Conservation (phyloP, 1,140 invertebrate genomes). For the Berghia stephanieae region DNA sequence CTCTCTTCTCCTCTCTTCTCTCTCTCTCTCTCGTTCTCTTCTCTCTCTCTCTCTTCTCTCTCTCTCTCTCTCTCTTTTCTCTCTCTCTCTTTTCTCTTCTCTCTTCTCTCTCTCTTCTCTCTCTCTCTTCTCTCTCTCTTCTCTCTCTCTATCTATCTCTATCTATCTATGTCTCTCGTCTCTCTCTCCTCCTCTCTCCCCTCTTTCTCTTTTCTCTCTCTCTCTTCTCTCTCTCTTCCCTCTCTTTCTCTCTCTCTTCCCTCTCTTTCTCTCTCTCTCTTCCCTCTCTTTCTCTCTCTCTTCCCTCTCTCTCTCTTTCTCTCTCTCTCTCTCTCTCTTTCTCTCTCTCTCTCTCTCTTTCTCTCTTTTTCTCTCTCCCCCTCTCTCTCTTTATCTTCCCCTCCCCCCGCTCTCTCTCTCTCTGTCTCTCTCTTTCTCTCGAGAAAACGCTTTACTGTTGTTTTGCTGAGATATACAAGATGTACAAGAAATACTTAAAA, state of each 20-base stretch:
- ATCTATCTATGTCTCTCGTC: not conserved
- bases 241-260: not conserved
- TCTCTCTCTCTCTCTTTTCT: not conserved
- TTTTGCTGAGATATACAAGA: too few species aligned
- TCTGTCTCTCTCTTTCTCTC: too few species aligned
- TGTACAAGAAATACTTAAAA: too few species aligned
- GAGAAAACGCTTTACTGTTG: too few species aligned
- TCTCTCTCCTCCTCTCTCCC: not conserved
- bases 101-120: not conserved
- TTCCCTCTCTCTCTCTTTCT: too few species aligned
- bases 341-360: not conserved
- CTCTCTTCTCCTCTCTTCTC: conserved; percentile 4
- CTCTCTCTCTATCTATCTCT: not conserved
- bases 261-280: too few species aligned
- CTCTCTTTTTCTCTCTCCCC: not conserved
- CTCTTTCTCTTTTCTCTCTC: not conserved
- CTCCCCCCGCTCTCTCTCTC: too few species aligned
- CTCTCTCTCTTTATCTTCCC: too few species aligned
- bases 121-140: not conserved
- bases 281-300: too few species aligned
- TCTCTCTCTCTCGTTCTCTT: not conserved
- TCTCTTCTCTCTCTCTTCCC: not conserved
- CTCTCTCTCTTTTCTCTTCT: not conserved
- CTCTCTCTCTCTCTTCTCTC: not conserved
- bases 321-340: too few species aligned